Evolutionary conservation across 2,113 vertebrate genomes (phyloP).

Genomic region (Tupaia tana): DNA sequence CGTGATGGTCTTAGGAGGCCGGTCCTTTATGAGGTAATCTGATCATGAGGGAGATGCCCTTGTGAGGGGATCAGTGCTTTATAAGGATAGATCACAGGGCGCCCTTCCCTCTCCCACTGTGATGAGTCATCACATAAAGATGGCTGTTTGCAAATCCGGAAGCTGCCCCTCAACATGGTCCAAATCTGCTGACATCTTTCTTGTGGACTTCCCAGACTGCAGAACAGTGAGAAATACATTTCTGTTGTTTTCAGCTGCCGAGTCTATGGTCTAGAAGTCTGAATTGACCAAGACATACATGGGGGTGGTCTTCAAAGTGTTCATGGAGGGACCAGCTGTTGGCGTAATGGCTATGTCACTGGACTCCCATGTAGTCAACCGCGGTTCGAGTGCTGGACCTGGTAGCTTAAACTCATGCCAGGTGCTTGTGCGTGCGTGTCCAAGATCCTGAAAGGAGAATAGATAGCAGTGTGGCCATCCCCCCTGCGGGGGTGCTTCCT

Average conservation of each 20-base stretch:
- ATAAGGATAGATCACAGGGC: background rate
- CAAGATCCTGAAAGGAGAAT: too few species aligned
- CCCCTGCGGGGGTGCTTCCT: too few species aligned
- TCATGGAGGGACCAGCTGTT: too few species aligned
- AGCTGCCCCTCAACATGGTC: background rate
- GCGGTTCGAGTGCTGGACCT: too few species aligned
- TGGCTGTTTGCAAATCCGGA: background rate
- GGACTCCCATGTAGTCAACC: too few species aligned
- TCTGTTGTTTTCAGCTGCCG: background rate
- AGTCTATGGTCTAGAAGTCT: too few species aligned
- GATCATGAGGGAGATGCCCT: background rate
- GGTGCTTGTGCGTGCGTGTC: too few species aligned
- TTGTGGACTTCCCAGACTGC: background rate
- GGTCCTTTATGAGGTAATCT: background rate
- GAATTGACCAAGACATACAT: too few species aligned
- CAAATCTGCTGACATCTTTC: background rate
- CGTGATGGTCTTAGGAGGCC: background rate
- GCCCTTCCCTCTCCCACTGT: background rate
- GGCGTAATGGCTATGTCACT: too few species aligned
- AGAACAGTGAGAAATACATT: background rate
- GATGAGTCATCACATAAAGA: background rate
- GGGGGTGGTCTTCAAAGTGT: too few species aligned
- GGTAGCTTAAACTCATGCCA: too few species aligned
- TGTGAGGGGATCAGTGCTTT: background rate
- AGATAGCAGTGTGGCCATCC: too few species aligned